phyloP scores from a whole-genome alignment of 2,113 vertebrate species.

The Acanthochromis polyacanthus region DNA sequence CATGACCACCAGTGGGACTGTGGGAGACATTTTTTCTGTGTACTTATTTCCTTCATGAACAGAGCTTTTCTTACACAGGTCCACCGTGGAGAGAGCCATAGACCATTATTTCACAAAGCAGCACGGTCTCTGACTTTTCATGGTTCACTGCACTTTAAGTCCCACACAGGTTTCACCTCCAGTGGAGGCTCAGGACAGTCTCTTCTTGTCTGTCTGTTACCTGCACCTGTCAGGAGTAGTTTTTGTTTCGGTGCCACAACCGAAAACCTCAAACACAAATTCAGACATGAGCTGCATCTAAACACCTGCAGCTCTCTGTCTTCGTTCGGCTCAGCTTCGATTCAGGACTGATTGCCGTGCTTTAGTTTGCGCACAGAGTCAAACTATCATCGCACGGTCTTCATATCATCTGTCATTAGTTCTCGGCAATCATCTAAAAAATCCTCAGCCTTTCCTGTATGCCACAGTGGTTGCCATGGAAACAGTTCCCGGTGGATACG shows the following conservation, averaged over 20 bases:
- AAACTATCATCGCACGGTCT: conserved; percentile 73
- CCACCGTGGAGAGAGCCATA: not conserved
- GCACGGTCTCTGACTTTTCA: conserved; percentile 15
- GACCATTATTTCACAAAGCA: conserved; percentile 19
- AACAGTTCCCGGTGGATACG: conserved; percentile 85
- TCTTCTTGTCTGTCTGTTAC: conserved; percentile 23
- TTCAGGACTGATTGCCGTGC: not conserved
- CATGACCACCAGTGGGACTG: not conserved
- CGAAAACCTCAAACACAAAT: conserved; percentile 35
- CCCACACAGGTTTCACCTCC: conserved; percentile 20
- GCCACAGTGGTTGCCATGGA: conserved; percentile 88
- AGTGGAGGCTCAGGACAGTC: conserved; percentile 19
- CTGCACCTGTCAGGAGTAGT: conserved; percentile 24
- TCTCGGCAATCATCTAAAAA: conserved; percentile 85
- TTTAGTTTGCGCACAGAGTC: conserved; percentile 8
- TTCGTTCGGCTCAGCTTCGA: not conserved
- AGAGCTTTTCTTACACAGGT: conserved; percentile 7
- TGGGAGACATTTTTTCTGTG: not conserved
- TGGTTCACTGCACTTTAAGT: conserved; percentile 27
- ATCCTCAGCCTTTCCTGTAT: conserved; percentile 84
- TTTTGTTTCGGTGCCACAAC: conserved; percentile 35
- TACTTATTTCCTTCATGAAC: conserved; percentile 1
- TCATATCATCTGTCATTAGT: conserved; percentile 82
- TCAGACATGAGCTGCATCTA: conserved; percentile 7
- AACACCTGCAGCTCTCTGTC: conserved; percentile 22